Base-by-base conservation (phyloP, 2,113 vertebrate genomes). In the Tetrao urogallus region DNA sequence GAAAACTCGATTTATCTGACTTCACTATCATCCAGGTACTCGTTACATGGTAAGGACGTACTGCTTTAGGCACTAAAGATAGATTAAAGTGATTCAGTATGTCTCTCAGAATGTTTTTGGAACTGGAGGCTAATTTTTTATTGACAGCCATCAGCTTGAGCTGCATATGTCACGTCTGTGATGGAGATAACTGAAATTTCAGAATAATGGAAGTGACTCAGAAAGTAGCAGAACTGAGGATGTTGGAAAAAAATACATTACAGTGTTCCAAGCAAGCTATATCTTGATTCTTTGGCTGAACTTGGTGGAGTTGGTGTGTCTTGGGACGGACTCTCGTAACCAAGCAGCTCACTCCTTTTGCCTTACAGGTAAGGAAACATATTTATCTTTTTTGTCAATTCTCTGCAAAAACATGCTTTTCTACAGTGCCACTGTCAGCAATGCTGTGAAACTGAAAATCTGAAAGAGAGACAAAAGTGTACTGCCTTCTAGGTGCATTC, bases 201-300 rank as follows among this genome's bases (percentile, higher is more conserved):
- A 84, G 48, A 88, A 20, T 61, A 81, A 81, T 0, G 0, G 21
- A 91, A 81, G n/a, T 96, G 89, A 91, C 76, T 92, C 85, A 83
- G 80, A 94, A 93, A 85, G 48, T 10, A 70, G 57, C 11, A 61
- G 36, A 93, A 86, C 21, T 69, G 63, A 84, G 61, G 61, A 65
- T 6, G 47, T 43, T 32, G n/a, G 22, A 10, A 8, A 64, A 86
- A 88, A 83, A 80, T 47, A 4, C 25, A 28, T 63, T 45, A 34
- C 36, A 63, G 0, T 22, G 54, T 77, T 92, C 36, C 38, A 81
- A 7, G 38, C 92, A 93, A 88, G 88, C 79, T 67, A 36, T 76
- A 86, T 76, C 83, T 66, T 90, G 74, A 24, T 79, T 92, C 61
- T 73, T 76, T 93, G 83, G 48, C 66, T 82, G 43, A 92, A 54